Evolutionary conservation across 2,888 invertebrate genomes (phyloP).

Genomic region (Chouioia cunea): DNA sequence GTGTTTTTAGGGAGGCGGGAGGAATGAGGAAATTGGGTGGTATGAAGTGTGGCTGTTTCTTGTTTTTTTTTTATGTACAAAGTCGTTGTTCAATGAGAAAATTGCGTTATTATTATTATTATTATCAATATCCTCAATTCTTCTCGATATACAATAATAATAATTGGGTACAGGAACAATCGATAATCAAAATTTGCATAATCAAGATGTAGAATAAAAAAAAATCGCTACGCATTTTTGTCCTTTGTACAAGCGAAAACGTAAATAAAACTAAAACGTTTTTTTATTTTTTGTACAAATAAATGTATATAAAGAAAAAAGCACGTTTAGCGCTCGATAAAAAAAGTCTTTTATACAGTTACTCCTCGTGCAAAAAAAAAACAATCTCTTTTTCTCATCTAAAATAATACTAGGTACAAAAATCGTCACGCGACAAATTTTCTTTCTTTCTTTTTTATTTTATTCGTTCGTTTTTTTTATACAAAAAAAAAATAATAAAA

Average conservation of each 20-base stretch:
- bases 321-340: neutral
- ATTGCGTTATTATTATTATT: slow-evolving; percentile 62
- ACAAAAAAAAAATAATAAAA: slow-evolving; percentile 29
- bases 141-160: slow-evolving; percentile 64
- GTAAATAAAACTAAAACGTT: slow-evolving; percentile 1
- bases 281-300: slow-evolving; percentile 22
- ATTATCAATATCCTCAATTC: slow-evolving; percentile 66
- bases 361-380: slow-evolving; percentile 11
- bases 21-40: too few relatives aligned
- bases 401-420: slow-evolving; percentile 47
- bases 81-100: slow-evolving; percentile 57
- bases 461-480: slow-evolving; percentile 18
- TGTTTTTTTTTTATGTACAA: too few relatives aligned
- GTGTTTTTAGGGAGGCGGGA: too few relatives aligned
- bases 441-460: slow-evolving; percentile 39
- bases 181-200: slow-evolving; percentile 54
- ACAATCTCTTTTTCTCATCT: slow-evolving; percentile 35
- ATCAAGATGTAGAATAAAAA: slow-evolving; percentile 7
- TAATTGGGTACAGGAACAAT: slow-evolving; percentile 67
- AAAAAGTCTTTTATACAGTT: slow-evolving; percentile 4
- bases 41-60: too few relatives aligned
- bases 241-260: slow-evolving; percentile 39
- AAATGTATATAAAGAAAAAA: neutral
- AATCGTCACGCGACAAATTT: slow-evolving; percentile 27
- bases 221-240: slow-evolving; percentile 20